phyloP scores from a whole-genome alignment of 2,888 invertebrate genomes.

The Spilarctia lutea region DNA sequence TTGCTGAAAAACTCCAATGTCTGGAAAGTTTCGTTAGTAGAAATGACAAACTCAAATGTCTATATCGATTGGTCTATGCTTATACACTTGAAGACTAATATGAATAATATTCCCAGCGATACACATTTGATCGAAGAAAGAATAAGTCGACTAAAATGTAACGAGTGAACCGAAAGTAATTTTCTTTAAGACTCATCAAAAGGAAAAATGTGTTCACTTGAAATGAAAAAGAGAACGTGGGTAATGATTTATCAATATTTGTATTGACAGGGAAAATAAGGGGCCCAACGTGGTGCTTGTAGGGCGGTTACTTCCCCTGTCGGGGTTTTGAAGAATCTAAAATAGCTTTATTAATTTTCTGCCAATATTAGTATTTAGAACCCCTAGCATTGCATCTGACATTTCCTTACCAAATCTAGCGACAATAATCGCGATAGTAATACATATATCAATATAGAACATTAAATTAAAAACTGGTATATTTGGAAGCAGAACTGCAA shows the following conservation, averaged over 20 bases:
- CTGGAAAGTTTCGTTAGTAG: not conserved
- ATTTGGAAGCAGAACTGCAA: not conserved
- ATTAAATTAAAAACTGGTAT: not conserved
- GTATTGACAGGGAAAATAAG: conserved; percentile 71
- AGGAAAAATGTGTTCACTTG: conserved; percentile 65
- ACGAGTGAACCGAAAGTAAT: conserved; percentile 65
- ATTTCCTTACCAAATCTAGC: conserved; percentile 6
- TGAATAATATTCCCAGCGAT: conserved; percentile 35
- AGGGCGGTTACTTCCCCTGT: conserved; percentile 27
- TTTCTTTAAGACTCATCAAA: conserved; percentile 64
- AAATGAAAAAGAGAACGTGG: conserved; percentile 67
- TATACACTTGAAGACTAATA: conserved; percentile 44
- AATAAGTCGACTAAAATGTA: conserved; percentile 60
- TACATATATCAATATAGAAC: not conserved
- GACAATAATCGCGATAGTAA: not conserved
- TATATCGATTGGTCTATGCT: conserved; percentile 32
- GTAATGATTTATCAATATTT: conserved; percentile 76
- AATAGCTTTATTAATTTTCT: conserved; percentile 16
- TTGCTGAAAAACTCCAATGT: not conserved
- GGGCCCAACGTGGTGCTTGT: conserved; percentile 50
- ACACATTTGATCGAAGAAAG: conserved; percentile 53
- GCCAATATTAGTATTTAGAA: conserved; percentile 1
- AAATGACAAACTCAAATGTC: conserved; percentile 24
- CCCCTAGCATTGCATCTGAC: conserved; percentile 23
- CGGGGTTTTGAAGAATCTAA: conserved; percentile 5